Conservation (phyloP, 2,888 invertebrate species). For the Schizaphis graminum region DNA sequence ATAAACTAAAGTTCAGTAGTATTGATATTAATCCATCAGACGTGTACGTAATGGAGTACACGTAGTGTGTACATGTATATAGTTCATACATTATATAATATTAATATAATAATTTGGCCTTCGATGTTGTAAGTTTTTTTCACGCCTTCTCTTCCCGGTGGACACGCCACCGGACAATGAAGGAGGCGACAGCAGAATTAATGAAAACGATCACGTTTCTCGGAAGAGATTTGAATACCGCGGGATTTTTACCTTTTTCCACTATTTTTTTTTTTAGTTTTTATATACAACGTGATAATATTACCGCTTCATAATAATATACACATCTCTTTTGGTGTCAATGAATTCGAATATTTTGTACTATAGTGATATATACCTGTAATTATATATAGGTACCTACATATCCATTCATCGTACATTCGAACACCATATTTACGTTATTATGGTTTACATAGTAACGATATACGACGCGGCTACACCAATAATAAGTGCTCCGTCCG, state of each 20-base stretch:
- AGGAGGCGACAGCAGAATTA: neutral
- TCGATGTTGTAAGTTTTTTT: constrained; percentile 12
- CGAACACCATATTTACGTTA: neutral
- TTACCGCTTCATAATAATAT: neutral
- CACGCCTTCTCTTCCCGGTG: no score
- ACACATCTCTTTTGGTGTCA: neutral
- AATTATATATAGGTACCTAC: neutral
- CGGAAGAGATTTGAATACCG: constrained; percentile 28
- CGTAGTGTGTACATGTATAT: neutral
- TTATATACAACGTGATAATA: neutral
- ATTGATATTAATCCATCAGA: neutral
- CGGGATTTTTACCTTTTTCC: neutral
- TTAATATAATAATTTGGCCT: constrained; percentile 5
- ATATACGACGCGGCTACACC: neutral
- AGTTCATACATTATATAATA: neutral
- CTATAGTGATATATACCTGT: neutral
- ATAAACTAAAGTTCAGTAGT: neutral
- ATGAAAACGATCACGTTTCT: constrained; percentile 29
- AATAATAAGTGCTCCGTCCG: constrained; percentile 5
- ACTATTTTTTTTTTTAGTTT: neutral
- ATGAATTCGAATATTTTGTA: neutral
- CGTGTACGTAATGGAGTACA: neutral
- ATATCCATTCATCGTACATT: neutral
- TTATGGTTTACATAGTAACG: neutral
- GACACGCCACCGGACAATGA: neutral